phyloP scores from a whole-genome alignment of 2,888 invertebrate species.

The Campoplex nolae region DNA sequence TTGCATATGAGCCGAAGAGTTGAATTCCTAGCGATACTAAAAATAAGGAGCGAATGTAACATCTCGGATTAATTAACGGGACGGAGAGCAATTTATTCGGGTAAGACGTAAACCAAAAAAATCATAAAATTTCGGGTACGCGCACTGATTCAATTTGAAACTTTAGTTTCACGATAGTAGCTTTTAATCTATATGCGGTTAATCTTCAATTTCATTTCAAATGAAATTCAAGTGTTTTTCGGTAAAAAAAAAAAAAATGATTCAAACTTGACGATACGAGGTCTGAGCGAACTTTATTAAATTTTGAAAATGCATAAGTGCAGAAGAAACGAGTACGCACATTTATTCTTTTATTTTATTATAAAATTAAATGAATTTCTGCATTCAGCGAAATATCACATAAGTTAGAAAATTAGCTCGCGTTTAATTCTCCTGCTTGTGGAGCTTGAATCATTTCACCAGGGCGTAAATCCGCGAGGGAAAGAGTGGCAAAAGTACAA shows the following conservation, averaged over 20 bases:
- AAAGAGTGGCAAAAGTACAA: neutral
- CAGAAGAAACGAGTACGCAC: neutral
- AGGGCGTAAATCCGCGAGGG: slow-evolving; percentile 18
- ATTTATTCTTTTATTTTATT: neutral
- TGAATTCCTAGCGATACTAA: neutral
- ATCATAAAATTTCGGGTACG: neutral
- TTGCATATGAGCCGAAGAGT: neutral
- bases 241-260: neutral
- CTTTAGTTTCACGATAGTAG: neutral
- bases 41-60: neutral
- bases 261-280: neutral
- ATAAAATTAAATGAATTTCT: neutral
- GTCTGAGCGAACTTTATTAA: neutral
- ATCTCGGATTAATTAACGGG: neutral
- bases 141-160: neutral
- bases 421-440: neutral
- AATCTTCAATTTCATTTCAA: neutral
- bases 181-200: neutral
- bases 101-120: no score
- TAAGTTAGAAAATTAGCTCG: slow-evolving; percentile 7
- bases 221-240: neutral
- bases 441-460: slow-evolving; percentile 3
- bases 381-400: slow-evolving; percentile 1
- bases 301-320: neutral
- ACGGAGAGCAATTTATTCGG: neutral